Evolutionary conservation across 2,797 vertebrate genomes (phyloP).

Genomic region (Lerista edwardsae): DNA sequence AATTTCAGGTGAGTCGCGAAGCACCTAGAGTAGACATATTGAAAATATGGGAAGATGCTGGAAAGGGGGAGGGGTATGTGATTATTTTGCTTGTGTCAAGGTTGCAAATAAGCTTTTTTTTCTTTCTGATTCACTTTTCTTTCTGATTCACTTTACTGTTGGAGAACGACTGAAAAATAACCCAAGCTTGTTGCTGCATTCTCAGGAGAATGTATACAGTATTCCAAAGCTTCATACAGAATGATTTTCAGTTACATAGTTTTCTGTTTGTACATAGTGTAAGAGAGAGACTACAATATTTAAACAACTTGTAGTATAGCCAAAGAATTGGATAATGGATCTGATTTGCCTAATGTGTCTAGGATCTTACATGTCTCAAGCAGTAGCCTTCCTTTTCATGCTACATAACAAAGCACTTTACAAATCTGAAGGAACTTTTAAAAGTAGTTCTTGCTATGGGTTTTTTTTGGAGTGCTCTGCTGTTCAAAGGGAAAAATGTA

Average conservation of each 20-base stretch:
- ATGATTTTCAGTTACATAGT: background rate
- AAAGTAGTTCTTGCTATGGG: background rate
- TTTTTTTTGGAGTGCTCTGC: background rate
- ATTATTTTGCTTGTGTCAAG: no score
- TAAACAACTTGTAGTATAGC: background rate
- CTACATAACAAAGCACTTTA: background rate
- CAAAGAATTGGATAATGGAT: background rate
- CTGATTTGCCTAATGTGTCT: background rate
- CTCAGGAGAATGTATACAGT: no score
- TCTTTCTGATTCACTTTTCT: no score
- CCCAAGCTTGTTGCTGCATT: no score
- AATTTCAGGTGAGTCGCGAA: no score
- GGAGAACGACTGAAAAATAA: no score
- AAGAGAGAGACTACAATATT: background rate
- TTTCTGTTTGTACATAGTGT: background rate
- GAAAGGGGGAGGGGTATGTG: no score
- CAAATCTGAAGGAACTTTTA: background rate
- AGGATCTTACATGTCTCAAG: background rate
- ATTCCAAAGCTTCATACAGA: background rate
- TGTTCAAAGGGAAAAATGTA: background rate
- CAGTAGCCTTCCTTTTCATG: background rate
- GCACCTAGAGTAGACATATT: no score
- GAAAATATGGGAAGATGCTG: no score
- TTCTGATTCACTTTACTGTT: no score
- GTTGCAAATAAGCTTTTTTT: no score